Evolutionary conservation across 2,113 vertebrate genomes (phyloP).

Genomic region (Chauna torquata): DNA sequence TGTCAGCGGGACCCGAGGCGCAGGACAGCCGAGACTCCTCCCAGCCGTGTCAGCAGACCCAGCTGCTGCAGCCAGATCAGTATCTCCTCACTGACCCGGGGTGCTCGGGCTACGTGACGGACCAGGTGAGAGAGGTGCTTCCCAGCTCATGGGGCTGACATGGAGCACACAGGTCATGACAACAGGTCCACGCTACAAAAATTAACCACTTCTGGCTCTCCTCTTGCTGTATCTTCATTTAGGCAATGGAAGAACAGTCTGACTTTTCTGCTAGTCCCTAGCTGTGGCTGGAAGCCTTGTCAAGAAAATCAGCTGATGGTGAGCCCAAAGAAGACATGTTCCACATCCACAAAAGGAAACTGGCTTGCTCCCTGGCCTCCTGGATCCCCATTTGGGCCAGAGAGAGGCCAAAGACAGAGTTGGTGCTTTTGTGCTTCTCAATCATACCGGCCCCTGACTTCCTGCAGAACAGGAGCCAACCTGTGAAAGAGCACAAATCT

Average conservation of each 20-base stretch:
- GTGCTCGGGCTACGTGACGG: not conserved
- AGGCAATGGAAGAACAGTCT: not conserved
- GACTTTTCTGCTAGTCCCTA: not conserved
- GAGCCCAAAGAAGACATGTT: not conserved
- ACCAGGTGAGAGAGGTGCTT: not conserved
- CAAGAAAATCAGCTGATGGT: not conserved
- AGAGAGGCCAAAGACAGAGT: not conserved
- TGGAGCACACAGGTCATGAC: not conserved
- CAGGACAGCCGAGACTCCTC: not conserved
- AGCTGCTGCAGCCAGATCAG: not conserved
- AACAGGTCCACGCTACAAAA: accelerated
- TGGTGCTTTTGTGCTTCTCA: not conserved
- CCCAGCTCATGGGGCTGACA: not conserved
- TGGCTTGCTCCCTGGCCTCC: not conserved
- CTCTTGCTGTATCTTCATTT: accelerated
- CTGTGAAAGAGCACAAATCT: accelerated
- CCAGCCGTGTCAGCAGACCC: not conserved
- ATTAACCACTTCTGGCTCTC: not conserved
- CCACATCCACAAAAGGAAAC: not conserved
- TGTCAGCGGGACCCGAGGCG: accelerated
- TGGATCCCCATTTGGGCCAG: not conserved
- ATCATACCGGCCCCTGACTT: accelerated
- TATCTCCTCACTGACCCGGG: not conserved
- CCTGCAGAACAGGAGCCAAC: not conserved
- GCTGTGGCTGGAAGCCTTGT: not conserved